Base-by-base conservation (phyloP, 2,113 vertebrate species). In the Macquaria ambigua region DNA sequence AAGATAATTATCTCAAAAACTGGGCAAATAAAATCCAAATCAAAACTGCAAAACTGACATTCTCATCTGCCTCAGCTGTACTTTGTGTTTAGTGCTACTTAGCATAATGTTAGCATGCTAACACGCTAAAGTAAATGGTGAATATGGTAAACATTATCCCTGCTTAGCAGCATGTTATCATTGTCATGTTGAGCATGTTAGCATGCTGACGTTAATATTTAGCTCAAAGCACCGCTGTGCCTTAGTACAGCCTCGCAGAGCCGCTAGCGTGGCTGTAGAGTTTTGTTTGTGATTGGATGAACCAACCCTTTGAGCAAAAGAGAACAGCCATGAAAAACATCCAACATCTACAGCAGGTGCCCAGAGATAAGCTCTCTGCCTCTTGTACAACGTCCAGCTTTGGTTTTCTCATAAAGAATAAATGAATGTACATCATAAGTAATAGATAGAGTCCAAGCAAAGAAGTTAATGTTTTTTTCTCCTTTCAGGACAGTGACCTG, bases 401-500 rank as follows among this genome's bases (percentile, higher is more conserved):
- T 37, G 28, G 21, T 48, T 71, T 72, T 18, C 69, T 55, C 41
- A 68, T 81, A 16, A 90, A 56, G 20, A 68, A 79, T 85, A 34
- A 25, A 68, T 79, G 58, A 68, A 61, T 63, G 52, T 77, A 41
- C 70, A 46, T 77, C 73, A 52, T 77, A 53, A 74, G 41, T 66
- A 67, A 75, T 82, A 8, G 63, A 59, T 25, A 20, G 7, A 31
- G 14, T 70, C 41, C 37, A 67, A 56, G 63, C 67, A 73, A 74
- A 75, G 10, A 37, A 21, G 18, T 25, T 52, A 16, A 53, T 50
- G n/a, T 67, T 69, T 52, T 46, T 46, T 64, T 12, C 56, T 70
- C 53, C 8, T 92, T 90, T 31, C 56, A 98, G 97, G 96, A 98
- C 89, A 97, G 96, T 0, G 95, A 97, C 74, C 96, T 98, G 58